phyloP scores from a whole-genome alignment of 2,797 vertebrate genomes.

The Gallirallus australis region DNA sequence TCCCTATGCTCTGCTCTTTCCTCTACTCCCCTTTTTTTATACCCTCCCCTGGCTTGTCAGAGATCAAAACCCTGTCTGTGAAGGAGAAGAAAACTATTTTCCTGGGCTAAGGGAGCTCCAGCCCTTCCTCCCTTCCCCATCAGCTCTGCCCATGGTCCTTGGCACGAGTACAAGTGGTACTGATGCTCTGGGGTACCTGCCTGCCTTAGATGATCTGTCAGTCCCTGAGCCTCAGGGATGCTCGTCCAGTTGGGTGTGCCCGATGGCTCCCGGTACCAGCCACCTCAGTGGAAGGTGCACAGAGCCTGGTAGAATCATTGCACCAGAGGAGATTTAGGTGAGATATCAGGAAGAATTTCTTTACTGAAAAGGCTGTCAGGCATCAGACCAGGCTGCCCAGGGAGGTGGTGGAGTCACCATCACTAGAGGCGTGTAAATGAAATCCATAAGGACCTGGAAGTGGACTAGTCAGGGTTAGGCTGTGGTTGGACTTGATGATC shows the following conservation, averaged over 20 bases:
- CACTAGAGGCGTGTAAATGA: no score
- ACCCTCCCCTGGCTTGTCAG: neutral
- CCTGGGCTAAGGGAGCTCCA: neutral
- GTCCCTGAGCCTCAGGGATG: neutral
- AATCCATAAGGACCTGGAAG: no score
- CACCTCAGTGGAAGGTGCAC: neutral
- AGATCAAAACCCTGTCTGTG: neutral
- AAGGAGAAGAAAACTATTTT: neutral
- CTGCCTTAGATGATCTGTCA: neutral
- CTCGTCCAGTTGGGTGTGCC: neutral
- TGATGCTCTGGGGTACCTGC: neutral
- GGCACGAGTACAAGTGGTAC: fast-evolving
- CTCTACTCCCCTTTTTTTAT: neutral
- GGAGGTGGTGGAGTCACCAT: no score
- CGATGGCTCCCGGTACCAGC: neutral
- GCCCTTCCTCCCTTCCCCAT: neutral
- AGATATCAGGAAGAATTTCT: no score
- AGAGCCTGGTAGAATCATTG: neutral
- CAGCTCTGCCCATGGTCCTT: neutral
- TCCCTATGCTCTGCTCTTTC: neutral
- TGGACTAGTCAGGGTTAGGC: no score
- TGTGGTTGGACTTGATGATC: no score
- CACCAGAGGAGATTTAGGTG: no score
- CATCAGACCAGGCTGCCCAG: no score
- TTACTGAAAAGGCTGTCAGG: no score